Percentiles rank a stretch among this genome's conserved stretches.
Evolutionary conservation across 2,797 vertebrate species (phyloP).

Genomic region (Schizopygopsis malacanthus): DNA sequence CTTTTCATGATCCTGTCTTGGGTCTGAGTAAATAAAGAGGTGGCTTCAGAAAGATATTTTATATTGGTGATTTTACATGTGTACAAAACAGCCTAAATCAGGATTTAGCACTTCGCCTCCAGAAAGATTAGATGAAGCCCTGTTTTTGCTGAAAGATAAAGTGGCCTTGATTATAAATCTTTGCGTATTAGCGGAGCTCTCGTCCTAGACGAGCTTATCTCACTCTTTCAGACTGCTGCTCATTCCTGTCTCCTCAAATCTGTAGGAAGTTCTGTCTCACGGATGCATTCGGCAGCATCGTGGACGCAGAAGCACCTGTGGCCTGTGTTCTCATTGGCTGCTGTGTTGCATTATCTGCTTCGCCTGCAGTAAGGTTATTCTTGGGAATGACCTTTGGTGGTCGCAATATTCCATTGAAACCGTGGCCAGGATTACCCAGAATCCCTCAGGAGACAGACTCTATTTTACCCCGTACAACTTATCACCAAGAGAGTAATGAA

Average conservation of each 20-base stretch:
- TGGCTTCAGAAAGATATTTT: not conserved
- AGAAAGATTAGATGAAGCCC: constrained; percentile 24
- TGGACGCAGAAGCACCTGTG: not conserved
- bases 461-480: constrained; percentile 15
- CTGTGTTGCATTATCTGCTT: constrained; percentile 38
- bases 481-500: constrained; percentile 2
- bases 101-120: constrained; percentile 29
- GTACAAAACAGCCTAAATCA: constrained; percentile 39
- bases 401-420: constrained; percentile 43
- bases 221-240: constrained; percentile 36
- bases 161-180: constrained; percentile 37
- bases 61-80: constrained; percentile 30
- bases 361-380: constrained; percentile 61
- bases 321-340: constrained; percentile 35
- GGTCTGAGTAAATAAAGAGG: constrained; percentile 1
- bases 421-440: constrained; percentile 18
- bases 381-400: constrained; percentile 64
- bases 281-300: not conserved
- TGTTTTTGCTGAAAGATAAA: constrained; percentile 45
- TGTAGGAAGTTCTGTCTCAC: not conserved
- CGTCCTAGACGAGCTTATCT: constrained; percentile 45
- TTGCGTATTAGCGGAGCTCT: constrained; percentile 1
- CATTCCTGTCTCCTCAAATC: constrained; percentile 15
- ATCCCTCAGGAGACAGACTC: constrained; percentile 5
- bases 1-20: constrained; percentile 2